phyloP scores from a whole-genome alignment of 2,113 vertebrate species.

The Lathamus discolor region DNA sequence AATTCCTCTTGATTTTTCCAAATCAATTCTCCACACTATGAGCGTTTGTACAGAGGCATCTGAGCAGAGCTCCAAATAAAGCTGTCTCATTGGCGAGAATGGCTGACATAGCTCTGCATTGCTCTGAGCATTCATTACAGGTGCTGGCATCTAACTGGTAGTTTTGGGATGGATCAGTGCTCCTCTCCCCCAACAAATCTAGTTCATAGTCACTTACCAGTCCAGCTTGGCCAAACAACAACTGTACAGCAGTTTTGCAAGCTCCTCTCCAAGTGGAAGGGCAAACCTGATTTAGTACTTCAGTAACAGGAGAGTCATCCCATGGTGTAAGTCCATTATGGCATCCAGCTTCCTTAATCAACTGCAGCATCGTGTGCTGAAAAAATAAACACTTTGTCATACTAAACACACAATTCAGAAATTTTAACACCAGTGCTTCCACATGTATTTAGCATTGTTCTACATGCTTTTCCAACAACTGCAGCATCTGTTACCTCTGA shows the following conservation, averaged over 20 bases:
- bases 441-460: background rate
- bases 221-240: slow-evolving; percentile 95
- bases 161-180: too few species aligned
- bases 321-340: slow-evolving; percentile 87
- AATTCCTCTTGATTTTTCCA: too few species aligned
- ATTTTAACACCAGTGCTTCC: background rate
- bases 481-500: background rate
- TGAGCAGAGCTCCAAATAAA: too few species aligned
- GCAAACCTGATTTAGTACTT: slow-evolving; percentile 96
- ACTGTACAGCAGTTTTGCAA: slow-evolving; percentile 97
- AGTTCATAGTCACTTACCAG: slow-evolving; percentile 82
- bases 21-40: too few species aligned
- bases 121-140: too few species aligned
- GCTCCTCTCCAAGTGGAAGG: slow-evolving; percentile 96
- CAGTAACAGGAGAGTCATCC: slow-evolving; percentile 91
- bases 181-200: too few species aligned
- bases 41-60: too few species aligned
- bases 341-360: slow-evolving; percentile 92
- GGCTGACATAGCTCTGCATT: too few species aligned
- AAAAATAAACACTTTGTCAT: background rate
- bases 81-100: too few species aligned
- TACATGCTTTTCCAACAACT: background rate
- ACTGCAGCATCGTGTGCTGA: slow-evolving; percentile 93
- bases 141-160: too few species aligned
- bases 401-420: rapidly evolving